A percentile compares a stretch with the other conserved stretches of the same genome.
phyloP scores from a whole-genome alignment of 2,797 vertebrate species.

The Paramormyrops hopkinsi region DNA sequence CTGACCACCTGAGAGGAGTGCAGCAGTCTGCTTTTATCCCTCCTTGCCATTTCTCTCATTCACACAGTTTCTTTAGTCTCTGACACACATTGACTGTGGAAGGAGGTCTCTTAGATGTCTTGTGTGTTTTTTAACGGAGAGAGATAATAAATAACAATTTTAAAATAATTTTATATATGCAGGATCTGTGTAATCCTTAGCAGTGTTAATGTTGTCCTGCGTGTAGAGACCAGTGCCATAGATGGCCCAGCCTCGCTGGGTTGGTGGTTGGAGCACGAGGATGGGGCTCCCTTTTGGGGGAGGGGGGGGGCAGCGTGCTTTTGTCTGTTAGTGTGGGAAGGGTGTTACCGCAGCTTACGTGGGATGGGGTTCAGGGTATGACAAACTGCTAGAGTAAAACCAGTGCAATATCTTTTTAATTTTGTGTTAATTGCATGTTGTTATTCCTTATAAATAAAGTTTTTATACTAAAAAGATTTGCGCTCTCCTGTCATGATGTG shows the following conservation, averaged over 20 bases:
- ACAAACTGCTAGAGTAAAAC: constrained; percentile 49
- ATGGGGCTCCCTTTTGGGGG: background rate
- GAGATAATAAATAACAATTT: constrained; percentile 33
- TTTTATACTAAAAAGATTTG: constrained; percentile 21
- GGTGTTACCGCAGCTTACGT: constrained; percentile 12
- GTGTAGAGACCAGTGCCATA: constrained; percentile 28
- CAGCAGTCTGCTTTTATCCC: background rate
- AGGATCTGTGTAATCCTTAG: constrained; percentile 3
- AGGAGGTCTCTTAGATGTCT: constrained; percentile 2
- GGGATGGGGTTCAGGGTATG: constrained; percentile 28
- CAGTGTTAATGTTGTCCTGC: constrained; percentile 28
- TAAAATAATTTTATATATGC: constrained; percentile 52
- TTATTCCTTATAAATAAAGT: constrained; percentile 70
- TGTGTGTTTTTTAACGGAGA: constrained; percentile 30
- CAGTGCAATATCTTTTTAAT: constrained; percentile 85
- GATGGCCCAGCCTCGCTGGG: background rate
- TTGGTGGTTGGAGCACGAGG: background rate
- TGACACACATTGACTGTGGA: background rate
- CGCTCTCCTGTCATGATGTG: background rate
- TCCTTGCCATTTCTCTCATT: background rate
- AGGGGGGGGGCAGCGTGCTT: constrained; percentile 22
- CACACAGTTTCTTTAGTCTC: background rate
- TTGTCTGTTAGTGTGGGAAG: constrained; percentile 16
- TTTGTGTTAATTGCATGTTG: constrained; percentile 80
- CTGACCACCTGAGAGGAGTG: background rate